These are phyloP conservation scores for Lordiphosa mommai DNA, from an alignment of 1,140 invertebrate genomes.

Conservation along the genomic window DNA sequence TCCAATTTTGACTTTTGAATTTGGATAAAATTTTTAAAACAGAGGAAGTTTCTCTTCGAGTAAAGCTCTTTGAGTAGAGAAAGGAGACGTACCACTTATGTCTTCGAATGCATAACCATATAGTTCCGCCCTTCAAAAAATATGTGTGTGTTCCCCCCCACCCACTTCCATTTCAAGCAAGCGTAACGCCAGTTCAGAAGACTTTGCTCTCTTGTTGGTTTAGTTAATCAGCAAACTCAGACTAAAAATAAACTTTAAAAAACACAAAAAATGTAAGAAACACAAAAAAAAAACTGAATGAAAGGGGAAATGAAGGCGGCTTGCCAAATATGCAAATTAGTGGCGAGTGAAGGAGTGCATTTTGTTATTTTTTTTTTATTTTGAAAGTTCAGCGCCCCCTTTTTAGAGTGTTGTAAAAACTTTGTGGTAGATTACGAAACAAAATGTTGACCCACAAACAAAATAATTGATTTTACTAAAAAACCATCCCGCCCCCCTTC, in stretches of 20 bases:
- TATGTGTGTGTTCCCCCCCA: no score
- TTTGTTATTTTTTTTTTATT: not conserved
- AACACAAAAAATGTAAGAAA: no score
- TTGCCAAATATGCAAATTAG: slow-evolving; percentile 33
- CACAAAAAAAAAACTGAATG: slow-evolving; percentile 5
- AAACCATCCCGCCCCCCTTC: not conserved
- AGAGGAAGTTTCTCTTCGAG: no score
- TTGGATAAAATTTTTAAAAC: no score
- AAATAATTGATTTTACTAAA: slow-evolving; percentile 52
- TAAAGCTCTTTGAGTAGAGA: no score
- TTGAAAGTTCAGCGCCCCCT: slow-evolving; percentile 28
- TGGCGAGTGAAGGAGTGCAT: slow-evolving; percentile 6
- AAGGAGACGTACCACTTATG: no score
- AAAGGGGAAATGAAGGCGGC: slow-evolving; percentile 11
- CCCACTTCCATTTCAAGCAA: no score
- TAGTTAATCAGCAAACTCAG: slow-evolving; percentile 15
- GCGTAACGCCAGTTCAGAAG: not conserved
- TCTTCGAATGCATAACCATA: no score
- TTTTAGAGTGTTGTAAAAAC: slow-evolving; percentile 30
- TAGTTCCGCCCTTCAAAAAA: no score
- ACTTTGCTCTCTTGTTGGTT: no score
- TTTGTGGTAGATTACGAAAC: slow-evolving; percentile 31
- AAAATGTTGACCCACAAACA: slow-evolving; percentile 55
- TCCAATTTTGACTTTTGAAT: no score
- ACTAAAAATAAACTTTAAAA: slow-evolving; percentile 23